Base-by-base conservation (phyloP, 2,113 vertebrate genomes). In the Conger conger region DNA sequence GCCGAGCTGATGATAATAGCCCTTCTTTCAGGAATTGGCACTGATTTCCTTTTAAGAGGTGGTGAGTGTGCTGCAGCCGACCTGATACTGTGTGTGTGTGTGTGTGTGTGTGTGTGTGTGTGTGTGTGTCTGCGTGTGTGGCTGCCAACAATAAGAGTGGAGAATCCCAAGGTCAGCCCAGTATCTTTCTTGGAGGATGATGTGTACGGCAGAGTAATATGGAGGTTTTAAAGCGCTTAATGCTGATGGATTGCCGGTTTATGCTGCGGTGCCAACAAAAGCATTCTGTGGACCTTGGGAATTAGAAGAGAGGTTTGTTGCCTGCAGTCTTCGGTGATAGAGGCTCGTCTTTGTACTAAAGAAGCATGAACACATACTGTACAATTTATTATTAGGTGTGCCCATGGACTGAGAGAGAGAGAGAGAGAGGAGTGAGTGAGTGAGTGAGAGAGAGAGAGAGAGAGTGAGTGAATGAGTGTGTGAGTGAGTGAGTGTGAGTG, bases 1-100 rank as follows among this genome's bases (percentile, higher is more conserved):
- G 45, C 53, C 2, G 23, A 57, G 50, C 83, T 79, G 30, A 83
- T 83, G 83, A 79, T 57, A 79, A 84, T 63, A 60, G 83, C 53
- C 18, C 3, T 79, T 76, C n/a, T 77, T 84, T n/a, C 76, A 79
- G 36, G 53, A 84, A 35, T 13, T 36, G 16, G 30, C 68, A 20
- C 38, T 16, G 38, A 53, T 35, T 45, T 54, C 42, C 45, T 77
- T 53, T 30, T 20, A 77, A 77, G 73, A 76, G 73, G 13, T 37
- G 18, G 40, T 35, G 54, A 54, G 30, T 36, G 40, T 20, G 42
- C 35, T 13, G 27, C 40, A 79, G 23, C 20, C 13, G 27, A n/a
- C 36, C 20, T 33, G 38, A 42, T 40, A 77, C 35, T 11, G 42
- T 38, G 0, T 78, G 36, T 38, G n/a, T n/a, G n/a, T n/a, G n/a